A percentile compares a stretch with the other conserved stretches of the same genome.
Evolutionary conservation across 1,140 invertebrate genomes (phyloP).

Genomic region (Listronotus bonariensis): DNA sequence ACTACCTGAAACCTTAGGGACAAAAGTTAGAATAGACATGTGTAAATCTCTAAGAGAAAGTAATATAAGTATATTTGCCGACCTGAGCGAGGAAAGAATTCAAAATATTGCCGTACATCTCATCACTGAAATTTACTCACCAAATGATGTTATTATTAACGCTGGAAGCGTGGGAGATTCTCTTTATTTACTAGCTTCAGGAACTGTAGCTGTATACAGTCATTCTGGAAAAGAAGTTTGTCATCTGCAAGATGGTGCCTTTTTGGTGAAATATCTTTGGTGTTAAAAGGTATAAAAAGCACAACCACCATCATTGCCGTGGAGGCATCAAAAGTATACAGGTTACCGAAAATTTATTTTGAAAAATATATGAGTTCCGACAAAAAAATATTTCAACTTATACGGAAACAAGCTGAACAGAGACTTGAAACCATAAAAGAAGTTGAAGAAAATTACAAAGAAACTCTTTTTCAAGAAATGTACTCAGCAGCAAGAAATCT

Average conservation of each 20-base stretch:
- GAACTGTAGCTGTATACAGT: constrained; percentile 62
- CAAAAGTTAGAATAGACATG: constrained; percentile 38
- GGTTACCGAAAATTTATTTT: constrained; percentile 58
- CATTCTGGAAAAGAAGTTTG: constrained; percentile 59
- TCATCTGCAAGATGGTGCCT: constrained; percentile 47
- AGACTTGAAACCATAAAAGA: constrained; percentile 40
- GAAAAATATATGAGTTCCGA: constrained; percentile 32
- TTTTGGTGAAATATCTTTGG: constrained; percentile 53
- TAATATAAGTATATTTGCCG: constrained; percentile 37
- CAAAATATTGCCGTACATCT: constrained; percentile 35
- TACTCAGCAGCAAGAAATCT: not conserved
- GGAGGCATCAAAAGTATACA: constrained; percentile 62
- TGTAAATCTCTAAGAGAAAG: constrained; percentile 42
- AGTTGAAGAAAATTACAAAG: constrained; percentile 44
- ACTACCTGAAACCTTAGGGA: constrained; percentile 31
- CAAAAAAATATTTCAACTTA: constrained; percentile 35
- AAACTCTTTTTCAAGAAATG: constrained; percentile 33
- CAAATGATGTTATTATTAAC: constrained; percentile 56
- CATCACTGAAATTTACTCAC: constrained; percentile 41
- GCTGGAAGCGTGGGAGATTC: constrained; percentile 61
- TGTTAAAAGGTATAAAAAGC: constrained; percentile 60
- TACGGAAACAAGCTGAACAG: constrained; percentile 40
- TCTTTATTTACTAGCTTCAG: constrained; percentile 63
- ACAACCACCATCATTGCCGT: constrained; percentile 60
- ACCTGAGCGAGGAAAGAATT: constrained; percentile 36